Percentiles rank a stretch among this genome's conserved stretches.
Conservation (phyloP, 2,113 vertebrate genomes). For the Dasyprocta punctata region DNA sequence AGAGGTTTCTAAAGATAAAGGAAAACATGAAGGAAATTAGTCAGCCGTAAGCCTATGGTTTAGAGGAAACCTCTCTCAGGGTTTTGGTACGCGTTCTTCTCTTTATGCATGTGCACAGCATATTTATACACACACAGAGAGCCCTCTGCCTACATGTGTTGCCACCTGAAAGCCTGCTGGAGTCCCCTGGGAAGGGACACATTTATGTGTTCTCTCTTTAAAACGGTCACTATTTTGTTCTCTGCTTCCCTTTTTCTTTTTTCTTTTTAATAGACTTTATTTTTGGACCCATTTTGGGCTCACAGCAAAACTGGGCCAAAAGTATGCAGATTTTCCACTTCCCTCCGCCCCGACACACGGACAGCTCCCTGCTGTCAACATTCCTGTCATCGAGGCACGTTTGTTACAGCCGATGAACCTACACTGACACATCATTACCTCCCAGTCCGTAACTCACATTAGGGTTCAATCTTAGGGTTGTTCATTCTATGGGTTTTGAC, state of each 20-base stretch:
- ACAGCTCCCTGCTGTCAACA: neutral
- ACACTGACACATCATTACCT: neutral
- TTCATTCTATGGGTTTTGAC: neutral
- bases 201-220: neutral
- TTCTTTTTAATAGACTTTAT: neutral
- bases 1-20: slow-evolving; percentile 52
- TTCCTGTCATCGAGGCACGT: neutral
- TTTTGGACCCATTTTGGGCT: neutral
- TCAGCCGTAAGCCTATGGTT: neutral
- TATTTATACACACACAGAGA: too few relatives aligned
- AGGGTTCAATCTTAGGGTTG: neutral
- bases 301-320: neutral
- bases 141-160: fast-evolving
- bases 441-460: neutral
- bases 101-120: fast-evolving
- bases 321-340: neutral
- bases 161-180: neutral
- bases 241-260: neutral
- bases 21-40: slow-evolving; percentile 49
- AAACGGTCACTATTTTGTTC: neutral
- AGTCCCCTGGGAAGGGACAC: too few relatives aligned
- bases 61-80: neutral
- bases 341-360: neutral
- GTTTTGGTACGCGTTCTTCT: neutral
- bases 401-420: neutral